Evolutionary conservation across 2,888 invertebrate genomes (phyloP).

Genomic region (Kryphioiulus occultus): DNA sequence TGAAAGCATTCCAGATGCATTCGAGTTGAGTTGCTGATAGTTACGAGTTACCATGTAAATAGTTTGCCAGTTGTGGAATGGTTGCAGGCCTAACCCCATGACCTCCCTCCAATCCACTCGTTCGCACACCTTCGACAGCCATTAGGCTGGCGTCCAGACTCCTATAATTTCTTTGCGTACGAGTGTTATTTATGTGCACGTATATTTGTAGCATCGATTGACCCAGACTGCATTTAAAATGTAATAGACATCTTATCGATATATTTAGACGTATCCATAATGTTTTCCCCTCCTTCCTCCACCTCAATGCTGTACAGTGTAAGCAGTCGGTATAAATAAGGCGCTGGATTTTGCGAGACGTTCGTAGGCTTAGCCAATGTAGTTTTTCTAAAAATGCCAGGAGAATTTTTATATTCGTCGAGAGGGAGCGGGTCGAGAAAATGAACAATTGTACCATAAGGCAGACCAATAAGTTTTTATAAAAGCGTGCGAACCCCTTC

Average conservation of each 20-base stretch:
- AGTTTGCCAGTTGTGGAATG: slow-evolving; percentile 25
- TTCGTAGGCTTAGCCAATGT: slow-evolving; percentile 13
- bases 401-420: slow-evolving; percentile 10
- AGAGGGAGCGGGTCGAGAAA: neutral
- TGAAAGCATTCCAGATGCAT: neutral
- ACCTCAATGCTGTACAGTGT: slow-evolving; percentile 3
- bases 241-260: slow-evolving; percentile 30
- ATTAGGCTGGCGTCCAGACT: neutral
- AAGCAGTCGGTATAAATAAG: neutral
- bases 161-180: neutral
- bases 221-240: slow-evolving; percentile 17
- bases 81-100: neutral
- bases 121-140: neutral
- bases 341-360: neutral
- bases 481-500: neutral
- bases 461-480: slow-evolving; percentile 35
- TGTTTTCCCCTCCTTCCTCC: neutral
- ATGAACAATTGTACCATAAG: slow-evolving; percentile 31
- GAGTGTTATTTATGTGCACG: slow-evolving; percentile 18
- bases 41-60: neutral
- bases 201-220: slow-evolving; percentile 7
- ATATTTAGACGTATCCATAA: slow-evolving; percentile 32
- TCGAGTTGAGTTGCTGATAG: neutral
- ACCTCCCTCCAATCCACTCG: neutral
- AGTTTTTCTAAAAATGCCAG: slow-evolving; percentile 25